Evolutionary conservation across 1,140 invertebrate genomes (phyloP).

Genomic region (Lordiphosa clarofinis): DNA sequence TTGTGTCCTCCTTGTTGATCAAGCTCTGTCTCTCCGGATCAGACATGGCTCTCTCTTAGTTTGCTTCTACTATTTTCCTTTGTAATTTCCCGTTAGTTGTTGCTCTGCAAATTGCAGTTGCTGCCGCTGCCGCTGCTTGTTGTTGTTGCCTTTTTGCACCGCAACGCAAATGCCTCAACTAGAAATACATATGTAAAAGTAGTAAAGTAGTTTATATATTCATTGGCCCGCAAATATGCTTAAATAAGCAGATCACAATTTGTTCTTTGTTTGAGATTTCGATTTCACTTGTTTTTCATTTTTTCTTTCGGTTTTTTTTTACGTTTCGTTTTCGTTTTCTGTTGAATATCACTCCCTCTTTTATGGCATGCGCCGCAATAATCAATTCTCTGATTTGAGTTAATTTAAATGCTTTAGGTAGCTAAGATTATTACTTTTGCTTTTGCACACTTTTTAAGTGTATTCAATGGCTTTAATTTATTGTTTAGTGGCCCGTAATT

Average conservation of each 20-base stretch:
- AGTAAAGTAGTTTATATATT: slow-evolving; percentile 23
- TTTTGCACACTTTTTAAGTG: slow-evolving; percentile 6
- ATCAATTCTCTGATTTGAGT: slow-evolving; percentile 43
- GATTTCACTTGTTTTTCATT: slow-evolving; percentile 33
- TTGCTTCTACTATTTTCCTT: slow-evolving; percentile 6
- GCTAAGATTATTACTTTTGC: background rate
- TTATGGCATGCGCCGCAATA: slow-evolving; percentile 74
- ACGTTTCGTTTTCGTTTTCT: slow-evolving; percentile 34
- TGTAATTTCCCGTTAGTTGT: slow-evolving; percentile 44
- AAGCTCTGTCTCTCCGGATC: slow-evolving; percentile 66
- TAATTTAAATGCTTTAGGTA: background rate
- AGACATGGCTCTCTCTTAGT: slow-evolving; percentile 35
- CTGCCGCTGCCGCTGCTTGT: slow-evolving; percentile 12
- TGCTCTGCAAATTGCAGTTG: slow-evolving; percentile 32
- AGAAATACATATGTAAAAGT: too few relatives aligned
- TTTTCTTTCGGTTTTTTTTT: slow-evolving; percentile 43
- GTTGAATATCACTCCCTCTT: slow-evolving; percentile 70
- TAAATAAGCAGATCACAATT: slow-evolving; percentile 24
- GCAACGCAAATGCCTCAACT: slow-evolving; percentile 64
- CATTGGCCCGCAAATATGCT: slow-evolving; percentile 10
- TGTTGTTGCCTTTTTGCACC: slow-evolving; percentile 33
- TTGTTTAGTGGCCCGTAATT: slow-evolving; percentile 39
- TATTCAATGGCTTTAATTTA: slow-evolving; percentile 37
- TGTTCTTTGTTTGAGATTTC: slow-evolving; percentile 51
- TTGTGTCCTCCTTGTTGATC: slow-evolving; percentile 55